Evolutionary conservation across 2,888 invertebrate genomes (phyloP).

Genomic region (Pammene aurita): DNA sequence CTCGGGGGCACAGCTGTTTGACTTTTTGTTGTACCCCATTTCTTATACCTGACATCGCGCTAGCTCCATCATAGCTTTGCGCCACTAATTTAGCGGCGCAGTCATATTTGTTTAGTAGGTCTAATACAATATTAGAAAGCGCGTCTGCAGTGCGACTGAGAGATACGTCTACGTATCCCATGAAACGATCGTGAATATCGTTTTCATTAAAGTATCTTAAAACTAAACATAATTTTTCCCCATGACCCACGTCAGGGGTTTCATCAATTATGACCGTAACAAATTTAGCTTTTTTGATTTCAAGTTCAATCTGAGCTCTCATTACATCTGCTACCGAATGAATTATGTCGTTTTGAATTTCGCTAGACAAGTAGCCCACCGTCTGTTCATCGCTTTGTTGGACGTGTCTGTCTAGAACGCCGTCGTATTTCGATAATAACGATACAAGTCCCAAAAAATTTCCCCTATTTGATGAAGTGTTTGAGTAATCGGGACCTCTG

Average conservation of each 20-base stretch:
- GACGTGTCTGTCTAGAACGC: neutral
- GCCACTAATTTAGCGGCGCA: conserved; percentile 2
- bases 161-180: neutral
- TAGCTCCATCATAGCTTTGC: conserved; percentile 2
- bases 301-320: no score
- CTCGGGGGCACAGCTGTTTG: neutral
- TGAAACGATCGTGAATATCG: conserved; percentile 7
- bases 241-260: neutral
- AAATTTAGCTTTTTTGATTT: neutral
- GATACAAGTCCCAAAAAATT: no score
- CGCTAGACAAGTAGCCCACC: no score
- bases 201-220: conserved; percentile 16
- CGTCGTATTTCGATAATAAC: conserved; percentile 1
- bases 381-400: neutral
- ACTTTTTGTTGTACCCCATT: conserved; percentile 1
- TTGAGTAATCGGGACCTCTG: no score
- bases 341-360: no score
- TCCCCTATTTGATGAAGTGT: no score
- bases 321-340: no score
- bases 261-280: conserved; percentile 4
- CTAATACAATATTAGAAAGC: neutral
- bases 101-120: neutral
- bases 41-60: neutral
- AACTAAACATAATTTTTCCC: conserved; percentile 5
- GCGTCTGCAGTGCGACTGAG: neutral